Evolutionary conservation across 2,113 vertebrate species (phyloP).

Genomic region (Trochalopteron elliotii): DNA sequence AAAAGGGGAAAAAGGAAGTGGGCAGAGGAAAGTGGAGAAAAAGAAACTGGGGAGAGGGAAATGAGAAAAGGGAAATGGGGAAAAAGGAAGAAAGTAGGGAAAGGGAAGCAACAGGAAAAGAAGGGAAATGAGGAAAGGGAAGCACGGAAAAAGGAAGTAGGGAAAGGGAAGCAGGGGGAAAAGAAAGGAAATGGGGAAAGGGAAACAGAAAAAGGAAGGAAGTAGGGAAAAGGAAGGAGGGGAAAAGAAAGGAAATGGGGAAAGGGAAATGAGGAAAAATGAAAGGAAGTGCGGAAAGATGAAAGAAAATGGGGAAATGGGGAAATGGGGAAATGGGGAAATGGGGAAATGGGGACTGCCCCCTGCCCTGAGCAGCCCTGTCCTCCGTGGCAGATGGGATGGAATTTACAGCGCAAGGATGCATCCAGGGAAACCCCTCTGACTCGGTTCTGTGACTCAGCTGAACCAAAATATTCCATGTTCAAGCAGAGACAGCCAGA

Average conservation of each 20-base stretch:
- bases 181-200: neutral
- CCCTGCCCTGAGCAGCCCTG: neutral
- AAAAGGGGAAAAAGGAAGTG: neutral
- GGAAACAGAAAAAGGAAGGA: neutral
- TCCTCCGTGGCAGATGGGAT: neutral
- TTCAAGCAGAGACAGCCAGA: neutral
- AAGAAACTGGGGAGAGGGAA: too few relatives aligned
- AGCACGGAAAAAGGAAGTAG: neutral
- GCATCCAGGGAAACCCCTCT: neutral
- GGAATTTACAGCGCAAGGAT: neutral
- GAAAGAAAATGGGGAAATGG: too few relatives aligned
- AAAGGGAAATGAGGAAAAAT: too few relatives aligned
- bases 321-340: too few relatives aligned
- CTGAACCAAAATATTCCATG: accelerated
- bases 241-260: neutral
- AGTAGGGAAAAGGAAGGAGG: too few relatives aligned
- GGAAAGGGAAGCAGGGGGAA: neutral
- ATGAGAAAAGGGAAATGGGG: neutral
- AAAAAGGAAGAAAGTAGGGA: neutral
- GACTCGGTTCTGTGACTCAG: neutral
- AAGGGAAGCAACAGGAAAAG: accelerated
- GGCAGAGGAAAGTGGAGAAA: neutral
- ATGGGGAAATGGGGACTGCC: neutral
- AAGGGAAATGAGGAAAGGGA: neutral
- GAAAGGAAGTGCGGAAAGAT: too few relatives aligned